Conservation (phyloP, 2,888 invertebrate genomes). For the Ochropacha duplaris region DNA sequence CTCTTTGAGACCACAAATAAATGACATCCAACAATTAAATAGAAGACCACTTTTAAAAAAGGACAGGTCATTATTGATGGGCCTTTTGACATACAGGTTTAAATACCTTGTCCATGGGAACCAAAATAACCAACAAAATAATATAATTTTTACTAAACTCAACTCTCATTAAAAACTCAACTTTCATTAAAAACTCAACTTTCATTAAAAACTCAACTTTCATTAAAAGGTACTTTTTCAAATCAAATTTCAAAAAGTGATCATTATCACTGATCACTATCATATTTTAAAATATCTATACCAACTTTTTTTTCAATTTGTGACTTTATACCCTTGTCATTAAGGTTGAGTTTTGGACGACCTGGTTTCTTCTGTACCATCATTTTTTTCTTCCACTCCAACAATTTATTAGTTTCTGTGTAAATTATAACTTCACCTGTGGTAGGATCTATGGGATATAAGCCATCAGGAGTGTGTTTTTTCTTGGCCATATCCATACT, state of each 20-base stretch:
- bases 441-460: conserved; percentile 54
- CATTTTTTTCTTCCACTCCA: conserved; percentile 57
- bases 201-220: no score
- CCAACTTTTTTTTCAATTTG: not conserved
- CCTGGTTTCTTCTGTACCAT: conserved; percentile 32
- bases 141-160: no score
- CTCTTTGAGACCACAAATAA: no score
- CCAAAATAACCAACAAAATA: no score
- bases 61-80: no score
- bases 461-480: conserved; percentile 63
- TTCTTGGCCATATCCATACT: conserved; percentile 69
- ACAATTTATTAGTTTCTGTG: conserved; percentile 40
- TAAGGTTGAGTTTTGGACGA: conserved; percentile 17
- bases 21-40: no score
- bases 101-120: no score
- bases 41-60: no score
- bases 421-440: conserved; percentile 46
- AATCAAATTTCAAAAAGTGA: not conserved
- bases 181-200: no score
- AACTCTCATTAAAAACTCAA: no score
- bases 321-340: conserved; percentile 5
- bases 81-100: no score
- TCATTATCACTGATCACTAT: not conserved
- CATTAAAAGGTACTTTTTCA: no score
- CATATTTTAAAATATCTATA: not conserved